Conservation (phyloP, 2,797 vertebrate species). For the Poecilia picta region DNA sequence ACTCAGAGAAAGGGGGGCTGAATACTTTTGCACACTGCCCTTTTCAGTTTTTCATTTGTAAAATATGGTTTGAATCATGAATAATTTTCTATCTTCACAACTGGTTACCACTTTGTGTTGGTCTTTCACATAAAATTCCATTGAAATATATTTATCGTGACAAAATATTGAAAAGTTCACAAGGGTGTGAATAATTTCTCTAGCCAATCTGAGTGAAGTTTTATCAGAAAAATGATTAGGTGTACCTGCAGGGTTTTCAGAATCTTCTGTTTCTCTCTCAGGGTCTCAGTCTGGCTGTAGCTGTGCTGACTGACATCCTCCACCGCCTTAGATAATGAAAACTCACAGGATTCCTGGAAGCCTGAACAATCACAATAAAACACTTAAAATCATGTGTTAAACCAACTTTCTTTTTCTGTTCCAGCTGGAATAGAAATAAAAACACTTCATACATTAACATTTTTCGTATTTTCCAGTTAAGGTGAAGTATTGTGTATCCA, state of each 20-base stretch:
- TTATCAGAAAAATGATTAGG: background rate
- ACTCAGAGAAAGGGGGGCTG: no score
- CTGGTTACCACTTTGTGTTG: no score
- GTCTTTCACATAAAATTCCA: no score
- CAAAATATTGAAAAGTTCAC: no score
- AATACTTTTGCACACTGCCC: no score
- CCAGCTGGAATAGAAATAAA: background rate
- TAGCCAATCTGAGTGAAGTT: background rate
- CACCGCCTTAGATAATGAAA: constrained; percentile 56
- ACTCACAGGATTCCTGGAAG: constrained; percentile 21
- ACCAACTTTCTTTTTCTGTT: background rate
- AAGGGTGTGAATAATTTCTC: no score
- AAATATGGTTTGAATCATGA: no score
- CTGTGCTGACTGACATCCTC: constrained; percentile 62
- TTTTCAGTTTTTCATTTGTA: no score
- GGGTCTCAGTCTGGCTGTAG: constrained; percentile 37
- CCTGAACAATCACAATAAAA: constrained; percentile 13
- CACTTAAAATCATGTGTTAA: background rate
- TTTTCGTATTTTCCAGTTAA: background rate
- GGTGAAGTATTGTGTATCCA: background rate
- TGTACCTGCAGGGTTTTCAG: constrained; percentile 69
- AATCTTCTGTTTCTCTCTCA: constrained; percentile 54
- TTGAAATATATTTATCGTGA: no score
- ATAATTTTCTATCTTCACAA: no score
- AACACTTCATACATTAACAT: background rate